Percentiles rank a stretch among this genome's conserved stretches.
Evolutionary conservation across 2,797 vertebrate genomes (phyloP).

Genomic region (Phrynocephalus vlangalii): DNA sequence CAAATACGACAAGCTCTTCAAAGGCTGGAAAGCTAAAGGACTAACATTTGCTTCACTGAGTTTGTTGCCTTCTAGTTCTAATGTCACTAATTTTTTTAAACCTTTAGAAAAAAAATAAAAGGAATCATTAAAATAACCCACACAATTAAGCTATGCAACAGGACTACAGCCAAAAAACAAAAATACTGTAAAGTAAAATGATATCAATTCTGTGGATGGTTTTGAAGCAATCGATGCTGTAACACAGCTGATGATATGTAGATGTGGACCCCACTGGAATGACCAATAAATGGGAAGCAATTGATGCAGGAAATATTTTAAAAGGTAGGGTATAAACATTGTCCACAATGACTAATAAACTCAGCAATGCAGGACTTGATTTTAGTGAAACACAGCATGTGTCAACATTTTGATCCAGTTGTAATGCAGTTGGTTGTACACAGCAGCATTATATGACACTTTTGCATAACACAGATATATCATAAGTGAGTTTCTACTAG

Average conservation of each 20-base stretch:
- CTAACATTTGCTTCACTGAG: conserved; percentile 90
- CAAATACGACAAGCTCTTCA: conserved; percentile 88
- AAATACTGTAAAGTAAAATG: background rate
- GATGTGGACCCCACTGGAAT: background rate
- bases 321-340: background rate
- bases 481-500: background rate
- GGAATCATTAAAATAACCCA: conserved; percentile 11
- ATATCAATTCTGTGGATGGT: background rate
- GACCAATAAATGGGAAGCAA: background rate
- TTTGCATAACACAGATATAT: background rate
- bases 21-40: conserved; percentile 84
- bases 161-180: no score
- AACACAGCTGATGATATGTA: background rate
- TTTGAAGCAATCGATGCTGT: background rate
- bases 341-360: background rate
- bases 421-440: background rate
- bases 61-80: conserved; percentile 95
- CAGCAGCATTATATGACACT: background rate
- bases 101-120: conserved; percentile 75
- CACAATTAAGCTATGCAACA: no score
- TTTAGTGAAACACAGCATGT: background rate
- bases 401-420: background rate
- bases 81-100: conserved; percentile 86
- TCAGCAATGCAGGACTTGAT: background rate
- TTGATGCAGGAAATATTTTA: background rate